These are phyloP conservation scores for Pogonognathellus flavescens DNA, from an alignment of 1,140 invertebrate species.

Conservation along the genomic window DNA sequence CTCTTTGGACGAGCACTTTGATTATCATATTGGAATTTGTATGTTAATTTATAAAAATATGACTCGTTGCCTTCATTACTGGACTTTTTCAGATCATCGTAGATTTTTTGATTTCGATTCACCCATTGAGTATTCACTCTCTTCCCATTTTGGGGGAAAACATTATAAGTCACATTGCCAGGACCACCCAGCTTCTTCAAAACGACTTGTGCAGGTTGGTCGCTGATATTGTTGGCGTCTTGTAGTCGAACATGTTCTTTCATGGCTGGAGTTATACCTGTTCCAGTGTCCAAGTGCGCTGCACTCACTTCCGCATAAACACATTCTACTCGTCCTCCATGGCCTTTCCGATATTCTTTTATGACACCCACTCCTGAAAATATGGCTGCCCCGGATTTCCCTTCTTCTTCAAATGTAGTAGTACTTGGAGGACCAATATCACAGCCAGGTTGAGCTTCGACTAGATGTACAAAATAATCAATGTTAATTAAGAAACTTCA, in stretches of 20 bases:
- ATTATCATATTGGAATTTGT: constrained; percentile 20
- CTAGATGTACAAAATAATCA: no score
- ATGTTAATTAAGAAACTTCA: not conserved
- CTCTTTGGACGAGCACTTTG: constrained; percentile 5
- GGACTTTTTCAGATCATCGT: constrained; percentile 17
- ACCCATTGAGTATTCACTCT: not conserved
- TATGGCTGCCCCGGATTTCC: not conserved
- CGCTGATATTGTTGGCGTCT: constrained; percentile 19
- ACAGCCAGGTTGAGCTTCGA: no score
- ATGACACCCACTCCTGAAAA: not conserved
- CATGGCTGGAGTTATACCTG: constrained; percentile 2
- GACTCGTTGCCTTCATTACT: not conserved
- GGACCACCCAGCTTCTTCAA: constrained; percentile 1
- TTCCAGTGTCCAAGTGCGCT: not conserved
- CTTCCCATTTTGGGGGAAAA: constrained; percentile 8
- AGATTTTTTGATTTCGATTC: constrained; percentile 6
- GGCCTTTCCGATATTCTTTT: not conserved
- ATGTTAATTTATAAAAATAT: constrained; percentile 12
- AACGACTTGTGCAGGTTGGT: not conserved
- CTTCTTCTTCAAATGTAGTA: not conserved
- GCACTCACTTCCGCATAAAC: not conserved
- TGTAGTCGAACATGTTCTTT: not conserved
- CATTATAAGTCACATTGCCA: constrained; percentile 14
- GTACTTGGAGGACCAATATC: not conserved
- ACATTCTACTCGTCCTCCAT: constrained; percentile 9